Base-by-base conservation (phyloP, 2,113 vertebrate genomes). In the Macrotis lagotis region DNA sequence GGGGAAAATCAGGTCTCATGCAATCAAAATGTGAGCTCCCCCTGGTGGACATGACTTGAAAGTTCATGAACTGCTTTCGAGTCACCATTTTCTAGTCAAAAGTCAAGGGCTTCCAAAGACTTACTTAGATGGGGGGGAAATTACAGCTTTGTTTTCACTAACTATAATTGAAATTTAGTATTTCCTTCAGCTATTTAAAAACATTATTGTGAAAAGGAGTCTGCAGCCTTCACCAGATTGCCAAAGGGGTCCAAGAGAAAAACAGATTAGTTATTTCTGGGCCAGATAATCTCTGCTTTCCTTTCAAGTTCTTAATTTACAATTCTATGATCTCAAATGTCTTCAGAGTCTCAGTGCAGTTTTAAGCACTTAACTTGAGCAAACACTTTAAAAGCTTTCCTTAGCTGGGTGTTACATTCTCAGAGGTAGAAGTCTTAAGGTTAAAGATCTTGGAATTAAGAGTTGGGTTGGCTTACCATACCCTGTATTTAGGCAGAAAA, bases 1-100 rank as follows among this genome's bases (percentile, higher is more conserved):
- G 37, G 74, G 88, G 90, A 37, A 93, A 91, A 89, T 25, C 6
- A 10, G 52, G 16, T 16, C 48, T 14, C 0, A 3, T 25, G 48
- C 66, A 92, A 24, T 89, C 50, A 95, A 44, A 74, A 66, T 37
- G 53, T 47, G 90, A 91, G 94, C 25, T 74, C 24, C 90, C 95
- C 59, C 97, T 97, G 97, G 66, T 97, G 97, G 95, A 51, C 51
- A 74, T 28, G 92, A 51, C 10, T 37, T 28, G 14, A 89, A 92
- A 93, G 89, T 47, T n/a, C 91, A 95, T n/a, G 47, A 51, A 6
- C 37, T 22, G n/a, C n/a, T n/a, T n/a, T n/a, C n/a, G n/a, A 6
- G 59, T 44, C n/a, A 22, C 37, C n/a, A 44, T 44, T n/a, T 44
- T 24, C 37, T 24, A 83, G n/a, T 7, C n/a, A 44, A 83, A 83